These are phyloP conservation scores for Catocala nupta DNA, from an alignment of 2,888 invertebrate species.

Conservation along the genomic window DNA sequence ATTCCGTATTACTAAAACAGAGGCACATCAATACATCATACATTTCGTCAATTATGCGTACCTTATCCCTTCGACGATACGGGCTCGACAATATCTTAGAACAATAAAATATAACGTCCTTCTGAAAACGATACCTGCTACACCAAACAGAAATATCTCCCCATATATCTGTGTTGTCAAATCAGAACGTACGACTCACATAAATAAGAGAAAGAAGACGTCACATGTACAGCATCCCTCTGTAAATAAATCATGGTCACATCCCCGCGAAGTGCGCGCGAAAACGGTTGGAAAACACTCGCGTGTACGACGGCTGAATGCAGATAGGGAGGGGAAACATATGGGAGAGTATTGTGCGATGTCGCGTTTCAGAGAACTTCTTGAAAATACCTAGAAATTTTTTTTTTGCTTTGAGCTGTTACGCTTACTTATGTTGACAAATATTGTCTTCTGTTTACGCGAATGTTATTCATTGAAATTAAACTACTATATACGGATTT, in stretches of 20 bases:
- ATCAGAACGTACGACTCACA: constrained; percentile 68
- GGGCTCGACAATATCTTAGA: not conserved
- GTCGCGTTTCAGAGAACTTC: not conserved
- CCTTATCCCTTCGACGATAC: not conserved
- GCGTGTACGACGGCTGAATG: constrained; percentile 68
- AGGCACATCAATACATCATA: too few relatives aligned
- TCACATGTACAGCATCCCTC: constrained; percentile 53
- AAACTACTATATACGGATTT: too few relatives aligned
- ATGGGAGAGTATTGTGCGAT: constrained; percentile 38
- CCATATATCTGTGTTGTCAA: constrained; percentile 67
- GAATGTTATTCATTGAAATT: too few relatives aligned
- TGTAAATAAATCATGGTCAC: constrained; percentile 74
- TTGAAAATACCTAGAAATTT: too few relatives aligned
- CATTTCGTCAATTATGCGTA: too few relatives aligned
- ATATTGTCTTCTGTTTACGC: too few relatives aligned
- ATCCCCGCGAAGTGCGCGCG: constrained; percentile 69
- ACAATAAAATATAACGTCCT: not conserved
- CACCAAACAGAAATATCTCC: constrained; percentile 30
- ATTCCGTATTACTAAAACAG: too few relatives aligned
- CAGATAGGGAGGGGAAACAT: constrained; percentile 59
- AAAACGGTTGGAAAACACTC: constrained; percentile 81
- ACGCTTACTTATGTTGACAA: too few relatives aligned
- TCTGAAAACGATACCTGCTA: constrained; percentile 17
- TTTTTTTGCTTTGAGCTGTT: too few relatives aligned
- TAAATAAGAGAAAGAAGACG: constrained; percentile 64